Conservation (phyloP, 1,140 invertebrate species). For the Lordiphosa stackelbergi region DNA sequence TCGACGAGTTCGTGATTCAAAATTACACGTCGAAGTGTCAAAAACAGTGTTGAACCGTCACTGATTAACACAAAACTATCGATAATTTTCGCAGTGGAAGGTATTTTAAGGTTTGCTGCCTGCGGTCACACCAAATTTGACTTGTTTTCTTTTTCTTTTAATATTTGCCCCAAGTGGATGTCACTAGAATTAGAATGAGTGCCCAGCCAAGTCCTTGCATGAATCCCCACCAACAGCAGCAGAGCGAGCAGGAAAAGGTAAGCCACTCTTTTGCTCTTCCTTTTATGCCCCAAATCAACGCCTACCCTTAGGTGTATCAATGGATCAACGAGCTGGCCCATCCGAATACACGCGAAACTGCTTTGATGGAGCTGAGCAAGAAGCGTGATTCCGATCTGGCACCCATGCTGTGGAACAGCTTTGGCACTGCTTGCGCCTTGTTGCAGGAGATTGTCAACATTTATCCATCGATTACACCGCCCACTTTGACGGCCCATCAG, state of each 20-base stretch:
- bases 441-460: conserved; percentile 97
- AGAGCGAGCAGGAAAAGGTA: conserved; percentile 70
- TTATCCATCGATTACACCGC: conserved; percentile 98
- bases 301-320: conserved; percentile 66
- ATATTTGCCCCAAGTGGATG: no score
- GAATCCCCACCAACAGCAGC: conserved; percentile 61
- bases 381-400: conserved; percentile 98
- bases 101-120: no score
- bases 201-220: no score
- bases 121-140: no score
- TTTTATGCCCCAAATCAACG: no score
- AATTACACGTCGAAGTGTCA: conserved; percentile 62
- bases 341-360: conserved; percentile 96
- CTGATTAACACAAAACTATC: conserved; percentile 50
- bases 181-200: no score
- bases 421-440: conserved; percentile 97
- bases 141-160: no score
- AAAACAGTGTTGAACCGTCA: conserved; percentile 25
- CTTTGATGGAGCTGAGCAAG: conserved; percentile 96
- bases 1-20: conserved; percentile 36
- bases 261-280: no score
- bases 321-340: conserved; percentile 94
- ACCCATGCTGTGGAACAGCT: conserved; percentile 99
- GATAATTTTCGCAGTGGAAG: no score
- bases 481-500: conserved; percentile 94